Conservation (phyloP, 1,140 invertebrate genomes). For the Achroia grisella region DNA sequence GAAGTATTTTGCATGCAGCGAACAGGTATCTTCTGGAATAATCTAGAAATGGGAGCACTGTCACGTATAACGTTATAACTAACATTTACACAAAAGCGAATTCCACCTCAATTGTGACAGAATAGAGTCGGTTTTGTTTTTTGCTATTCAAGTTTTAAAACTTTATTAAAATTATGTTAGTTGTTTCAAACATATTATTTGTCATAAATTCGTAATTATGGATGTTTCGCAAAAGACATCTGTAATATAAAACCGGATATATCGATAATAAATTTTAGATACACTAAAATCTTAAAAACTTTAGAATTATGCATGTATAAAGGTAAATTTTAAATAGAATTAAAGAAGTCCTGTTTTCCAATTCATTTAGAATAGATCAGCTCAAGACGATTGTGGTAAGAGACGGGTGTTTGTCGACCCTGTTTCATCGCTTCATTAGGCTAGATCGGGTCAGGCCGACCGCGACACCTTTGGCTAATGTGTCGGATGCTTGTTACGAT, state of each 20-base stretch:
- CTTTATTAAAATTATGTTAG: slow-evolving; percentile 8
- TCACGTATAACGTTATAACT: slow-evolving; percentile 13
- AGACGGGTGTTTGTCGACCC: slow-evolving; percentile 20
- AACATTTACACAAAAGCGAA: not conserved
- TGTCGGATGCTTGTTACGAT: slow-evolving; percentile 46
- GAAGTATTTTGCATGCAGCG: slow-evolving; percentile 66
- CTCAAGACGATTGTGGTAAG: not conserved
- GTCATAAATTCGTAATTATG: slow-evolving; percentile 60
- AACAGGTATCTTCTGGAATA: slow-evolving; percentile 62
- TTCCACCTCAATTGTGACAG: slow-evolving; percentile 1
- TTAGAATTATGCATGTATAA: no score
- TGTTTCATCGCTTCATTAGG: slow-evolving; percentile 50
- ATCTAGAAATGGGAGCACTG: slow-evolving; percentile 57
- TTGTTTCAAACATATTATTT: slow-evolving; percentile 50
- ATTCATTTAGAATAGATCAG: no score
- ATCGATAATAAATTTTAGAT: no score
- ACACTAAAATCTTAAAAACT: no score
- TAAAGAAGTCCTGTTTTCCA: no score
- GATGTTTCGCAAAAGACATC: slow-evolving; percentile 27
- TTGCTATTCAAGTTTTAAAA: slow-evolving; percentile 2
- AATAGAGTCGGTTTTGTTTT: slow-evolving; percentile 8
- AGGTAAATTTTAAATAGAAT: no score
- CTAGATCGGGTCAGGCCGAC: slow-evolving; percentile 4
- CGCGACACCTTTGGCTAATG: slow-evolving; percentile 53
- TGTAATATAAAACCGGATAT: no score